A percentile compares a stretch with the other conserved stretches of the same genome.
Evolutionary conservation across 2,797 vertebrate species (phyloP).

Genomic region (Cuculus canorus): DNA sequence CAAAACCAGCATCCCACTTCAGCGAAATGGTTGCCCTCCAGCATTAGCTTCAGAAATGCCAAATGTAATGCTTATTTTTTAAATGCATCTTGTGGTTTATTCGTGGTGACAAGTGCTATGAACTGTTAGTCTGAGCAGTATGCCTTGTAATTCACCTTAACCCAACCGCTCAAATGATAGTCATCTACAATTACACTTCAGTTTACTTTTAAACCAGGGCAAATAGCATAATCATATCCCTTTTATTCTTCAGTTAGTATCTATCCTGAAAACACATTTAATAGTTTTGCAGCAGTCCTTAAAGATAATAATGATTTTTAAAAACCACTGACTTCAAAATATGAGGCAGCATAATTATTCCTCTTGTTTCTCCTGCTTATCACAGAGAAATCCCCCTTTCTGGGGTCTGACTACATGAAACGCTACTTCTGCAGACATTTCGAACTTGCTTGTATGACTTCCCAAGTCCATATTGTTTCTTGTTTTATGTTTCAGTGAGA

Average conservation of each 20-base stretch:
- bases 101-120: slow-evolving; percentile 14
- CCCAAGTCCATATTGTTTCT: background rate
- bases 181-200: background rate
- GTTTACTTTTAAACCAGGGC: background rate
- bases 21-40: background rate
- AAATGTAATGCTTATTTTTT: slow-evolving; percentile 9
- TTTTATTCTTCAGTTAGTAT: background rate
- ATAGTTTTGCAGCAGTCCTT: background rate
- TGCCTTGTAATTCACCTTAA: slow-evolving; percentile 34
- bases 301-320: background rate
- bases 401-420: background rate
- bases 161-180: background rate
- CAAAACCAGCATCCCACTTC: slow-evolving; percentile 16
- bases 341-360: background rate
- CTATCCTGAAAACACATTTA: background rate
- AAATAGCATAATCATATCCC: background rate
- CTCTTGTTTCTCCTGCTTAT: background rate
- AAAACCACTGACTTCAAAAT: background rate
- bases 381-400: background rate
- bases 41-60: slow-evolving; percentile 34
- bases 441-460: background rate
- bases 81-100: slow-evolving; percentile 2
- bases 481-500: background rate
- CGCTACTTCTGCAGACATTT: background rate
- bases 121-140: slow-evolving; percentile 19